These are phyloP conservation scores for Antedon bifida DNA, from an alignment of 35 echinoderm and acorn worm genomes.

Conservation along the genomic window DNA sequence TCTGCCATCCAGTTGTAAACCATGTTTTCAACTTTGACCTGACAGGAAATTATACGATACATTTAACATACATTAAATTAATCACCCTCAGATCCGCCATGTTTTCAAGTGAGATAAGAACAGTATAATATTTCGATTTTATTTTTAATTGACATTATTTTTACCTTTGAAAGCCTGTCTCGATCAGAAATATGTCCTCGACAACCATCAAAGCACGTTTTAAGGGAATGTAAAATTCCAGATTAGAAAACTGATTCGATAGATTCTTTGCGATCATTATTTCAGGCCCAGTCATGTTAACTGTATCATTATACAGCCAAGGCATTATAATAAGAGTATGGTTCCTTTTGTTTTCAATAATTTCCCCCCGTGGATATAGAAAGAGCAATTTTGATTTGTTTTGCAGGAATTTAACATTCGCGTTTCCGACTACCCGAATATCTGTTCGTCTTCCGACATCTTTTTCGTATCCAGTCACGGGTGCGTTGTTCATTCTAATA, in stretches of 20 bases:
- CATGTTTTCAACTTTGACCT: not conserved
- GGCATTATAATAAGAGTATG: conserved; percentile 17
- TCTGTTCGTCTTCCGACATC: not conserved
- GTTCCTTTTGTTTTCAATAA: not conserved
- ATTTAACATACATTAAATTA: too few relatives aligned
- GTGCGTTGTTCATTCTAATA: conserved; percentile 1
- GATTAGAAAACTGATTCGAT: not conserved
- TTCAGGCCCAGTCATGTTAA: not conserved
- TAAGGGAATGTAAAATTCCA: conserved; percentile 6
- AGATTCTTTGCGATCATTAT: not conserved
- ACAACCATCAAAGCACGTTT: not conserved
- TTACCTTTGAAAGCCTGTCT: not conserved
- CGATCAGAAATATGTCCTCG: not conserved
- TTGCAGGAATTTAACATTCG: not conserved
- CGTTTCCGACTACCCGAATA: not conserved
- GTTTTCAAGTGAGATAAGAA: too few relatives aligned
- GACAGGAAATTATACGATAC: too few relatives aligned
- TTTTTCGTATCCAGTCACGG: not conserved
- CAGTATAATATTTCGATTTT: too few relatives aligned
- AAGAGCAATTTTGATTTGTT: not conserved
- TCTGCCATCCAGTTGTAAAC: not conserved
- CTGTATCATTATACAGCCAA: not conserved
- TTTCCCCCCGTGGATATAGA: not conserved
- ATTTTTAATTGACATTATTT: not conserved
- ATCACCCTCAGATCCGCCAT: too few relatives aligned